Evolutionary conservation across 2,113 vertebrate species (phyloP), one percentile per base, ranked within the genome.

Genomic region (Sporophila hypoxantha): DNA sequence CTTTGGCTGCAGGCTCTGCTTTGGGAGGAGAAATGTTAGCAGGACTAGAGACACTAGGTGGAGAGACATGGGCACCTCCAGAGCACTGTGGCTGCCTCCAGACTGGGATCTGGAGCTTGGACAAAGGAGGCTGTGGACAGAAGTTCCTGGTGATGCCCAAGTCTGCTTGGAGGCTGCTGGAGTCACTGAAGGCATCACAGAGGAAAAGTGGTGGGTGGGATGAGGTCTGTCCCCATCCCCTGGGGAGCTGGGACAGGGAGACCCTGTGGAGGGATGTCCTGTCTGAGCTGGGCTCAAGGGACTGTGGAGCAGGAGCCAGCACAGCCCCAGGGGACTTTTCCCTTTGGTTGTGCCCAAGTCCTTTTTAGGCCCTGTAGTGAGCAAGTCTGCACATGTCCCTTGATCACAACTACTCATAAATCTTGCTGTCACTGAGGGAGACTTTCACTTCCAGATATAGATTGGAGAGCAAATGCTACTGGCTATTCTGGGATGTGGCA

Each of bases 391-490:
- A 59, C 50, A 53, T 46, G 76, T 46, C 86, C 81, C 77, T 84
- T 88, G 65, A 76, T 84, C 88, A 69, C 20, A 17, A 65, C 53
- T 61, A 70, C 74, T 42, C 81, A 47, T 95, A 90, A 92, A 94
- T 91, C 77, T 76, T 83, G 17, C 70, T 90, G 92, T 69, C 80
- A 57, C 32, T 37, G 41, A 25, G 59, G 74, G 50, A 76, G 59
- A 57, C 80, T 88, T 94, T 86, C 64, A 25, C 62, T 95, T 93
- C 90, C 93, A 94, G 92, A 94, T 94, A 92, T 94, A 94, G 93
- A 66, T 92, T 66, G 81, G 59, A 88, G 77, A 90, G 64, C 81
- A 90, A 94, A 76, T 76, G 81, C 93, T 91, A 82, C 86, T 7
- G 5, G 42, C 90, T 93, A 81, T 90, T 95, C 90, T 93, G 83